A percentile compares a stretch with the other conserved stretches of the same genome.
Evolutionary conservation across 2,888 invertebrate genomes (phyloP).

Genomic region (Abscondita cerata): DNA sequence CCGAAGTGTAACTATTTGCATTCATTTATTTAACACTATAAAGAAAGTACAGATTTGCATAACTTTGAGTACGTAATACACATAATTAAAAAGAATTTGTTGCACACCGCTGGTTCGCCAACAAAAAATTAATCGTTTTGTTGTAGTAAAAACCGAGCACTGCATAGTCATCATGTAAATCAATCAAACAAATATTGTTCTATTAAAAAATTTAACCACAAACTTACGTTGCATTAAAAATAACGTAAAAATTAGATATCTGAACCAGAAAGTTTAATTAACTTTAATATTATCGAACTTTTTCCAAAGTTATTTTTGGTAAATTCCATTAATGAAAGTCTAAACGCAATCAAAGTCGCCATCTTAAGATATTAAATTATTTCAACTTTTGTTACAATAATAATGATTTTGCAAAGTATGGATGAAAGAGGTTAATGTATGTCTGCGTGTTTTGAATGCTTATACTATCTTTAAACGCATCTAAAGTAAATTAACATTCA

Average conservation of each 20-base stretch:
- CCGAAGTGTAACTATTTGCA: not conserved
- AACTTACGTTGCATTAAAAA: conserved; percentile 14
- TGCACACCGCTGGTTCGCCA: not conserved
- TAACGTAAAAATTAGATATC: conserved; percentile 11
- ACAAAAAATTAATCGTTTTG: conserved; percentile 11
- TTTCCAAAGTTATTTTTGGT: no score
- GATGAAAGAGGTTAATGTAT: no score
- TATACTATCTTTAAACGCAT: no score
- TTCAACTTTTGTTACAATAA: no score
- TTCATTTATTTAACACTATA: not conserved
- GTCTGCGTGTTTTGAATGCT: no score
- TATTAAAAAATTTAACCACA: conserved; percentile 16
- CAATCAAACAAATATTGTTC: conserved; percentile 16
- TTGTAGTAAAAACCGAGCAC: conserved; percentile 7
- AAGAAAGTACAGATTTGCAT: conserved; percentile 2
- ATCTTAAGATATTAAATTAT: no score
- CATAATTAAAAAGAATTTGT: conserved; percentile 5
- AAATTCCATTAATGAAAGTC: no score
- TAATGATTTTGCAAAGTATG: no score
- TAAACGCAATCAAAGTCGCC: no score
- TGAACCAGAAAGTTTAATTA: conserved; percentile 14
- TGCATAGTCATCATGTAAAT: conserved; percentile 14
- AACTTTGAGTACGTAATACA: conserved; percentile 2
- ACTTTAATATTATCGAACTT: not conserved
- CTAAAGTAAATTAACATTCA: no score